Evolutionary conservation across 2,113 vertebrate genomes (phyloP), one percentile per base, ranked within the genome.

Genomic region (Indicator indicator): DNA sequence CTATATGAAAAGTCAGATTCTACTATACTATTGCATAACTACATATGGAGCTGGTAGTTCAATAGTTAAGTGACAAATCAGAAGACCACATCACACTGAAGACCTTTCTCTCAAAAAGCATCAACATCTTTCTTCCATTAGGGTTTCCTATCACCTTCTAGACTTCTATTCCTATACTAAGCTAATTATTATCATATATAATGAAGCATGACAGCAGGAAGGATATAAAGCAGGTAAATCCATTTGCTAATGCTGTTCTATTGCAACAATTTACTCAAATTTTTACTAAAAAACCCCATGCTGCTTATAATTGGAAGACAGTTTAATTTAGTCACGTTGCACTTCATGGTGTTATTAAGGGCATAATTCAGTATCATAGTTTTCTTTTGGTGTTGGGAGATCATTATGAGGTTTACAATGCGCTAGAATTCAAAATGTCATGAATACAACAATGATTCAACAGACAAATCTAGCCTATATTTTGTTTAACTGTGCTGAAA

Each of bases 271-370:
- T 63, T 54, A 70, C 17, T 87, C 63, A 56, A 75, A 85, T 71
- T 27, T 72, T 59, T 88, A 83, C 40, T 52, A 42, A 23, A 26
- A 52, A 52, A 12, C 23, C 50, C 50, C 50, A 42, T 12, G 14
- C 18, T 82, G 38, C 55, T 95, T 80, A 86, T 77, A 78, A 94
- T 68, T 92, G 81, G 74, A 84, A 93, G 65, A 64, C 13, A 71
- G 75, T 86, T 94, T 86, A 55, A 76, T 80, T 94, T 68, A 85
- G 74, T 48, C 56, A 26, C 38, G 74, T 86, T 58, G 54, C 30
- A 54, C 24, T 75, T 94, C 1, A 1, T 59, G 38, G 54, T 55
- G 10, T 78, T 91, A 79, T 85, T 92, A 72, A 71, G 32, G 36
- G 90, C 33, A 86, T 26, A 81, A 91, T 68, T 96, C 77, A 94